Percentiles rank a stretch among this genome's conserved stretches.
phyloP scores from a whole-genome alignment of 2,113 vertebrate species.

The Prochilodus magdalenae region DNA sequence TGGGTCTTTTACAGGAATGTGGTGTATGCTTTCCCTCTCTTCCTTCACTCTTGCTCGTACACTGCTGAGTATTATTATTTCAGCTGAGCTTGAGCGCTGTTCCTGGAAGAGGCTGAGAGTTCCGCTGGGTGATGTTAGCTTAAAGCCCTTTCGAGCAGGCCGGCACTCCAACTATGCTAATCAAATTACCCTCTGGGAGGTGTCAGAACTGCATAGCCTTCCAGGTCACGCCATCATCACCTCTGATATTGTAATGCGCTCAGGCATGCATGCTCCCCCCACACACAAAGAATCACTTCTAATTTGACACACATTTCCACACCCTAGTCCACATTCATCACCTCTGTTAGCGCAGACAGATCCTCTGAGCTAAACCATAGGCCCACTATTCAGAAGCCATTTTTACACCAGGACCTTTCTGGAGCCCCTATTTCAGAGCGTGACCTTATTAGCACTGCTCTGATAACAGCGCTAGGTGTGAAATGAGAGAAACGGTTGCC shows the following conservation, averaged over 20 bases:
- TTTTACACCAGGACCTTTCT: slow-evolving; percentile 29
- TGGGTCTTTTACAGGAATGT: slow-evolving; percentile 13
- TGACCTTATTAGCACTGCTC: slow-evolving; percentile 49
- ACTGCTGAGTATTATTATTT: slow-evolving; percentile 48
- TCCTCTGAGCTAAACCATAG: slow-evolving; percentile 6
- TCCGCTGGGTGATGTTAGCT: slow-evolving; percentile 18
- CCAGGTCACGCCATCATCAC: slow-evolving; percentile 13
- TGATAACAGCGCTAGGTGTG: slow-evolving; percentile 33
- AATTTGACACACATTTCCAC: slow-evolving; percentile 20
- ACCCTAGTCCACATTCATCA: slow-evolving; percentile 7
- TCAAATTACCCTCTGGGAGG: slow-evolving; percentile 20
- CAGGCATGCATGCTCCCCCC: not conserved
- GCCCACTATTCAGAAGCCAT: slow-evolving; percentile 1
- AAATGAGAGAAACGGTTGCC: slow-evolving; percentile 39
- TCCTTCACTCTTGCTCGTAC: not conserved
- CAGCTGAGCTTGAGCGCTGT: slow-evolving; percentile 38
- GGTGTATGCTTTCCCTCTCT: not conserved
- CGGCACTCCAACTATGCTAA: slow-evolving; percentile 30
- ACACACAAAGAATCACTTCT: not conserved
- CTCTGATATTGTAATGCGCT: slow-evolving; percentile 33
- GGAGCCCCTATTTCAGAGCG: not conserved
- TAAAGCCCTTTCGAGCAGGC: slow-evolving; percentile 15
- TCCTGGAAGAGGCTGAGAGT: slow-evolving; percentile 30
- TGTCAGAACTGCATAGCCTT: not conserved
- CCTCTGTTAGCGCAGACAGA: slow-evolving; percentile 12